Base-by-base conservation (phyloP, 2,888 invertebrate species). In the Cybosia mesomella region DNA sequence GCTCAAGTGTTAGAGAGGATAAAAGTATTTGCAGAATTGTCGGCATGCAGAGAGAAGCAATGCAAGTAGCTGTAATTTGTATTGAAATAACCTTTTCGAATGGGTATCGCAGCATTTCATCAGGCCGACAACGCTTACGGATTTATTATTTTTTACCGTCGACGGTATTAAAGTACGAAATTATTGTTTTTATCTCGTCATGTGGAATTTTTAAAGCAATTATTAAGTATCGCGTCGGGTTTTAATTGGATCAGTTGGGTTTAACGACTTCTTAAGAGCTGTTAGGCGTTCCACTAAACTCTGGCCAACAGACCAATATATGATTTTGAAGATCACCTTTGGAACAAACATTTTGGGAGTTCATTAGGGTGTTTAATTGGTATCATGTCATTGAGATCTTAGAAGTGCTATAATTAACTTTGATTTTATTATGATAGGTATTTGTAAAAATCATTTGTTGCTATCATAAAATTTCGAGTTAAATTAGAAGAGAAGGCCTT, bases 131-230 rank as follows among this genome's bases (percentile, higher is more conserved):
- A 85, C 87, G 87, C 82, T 85, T 84, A 85, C 86, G 83, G 93
- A 94, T 94, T 94, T 94, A 93, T 95, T 93, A 93, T 95, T 94
- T 94, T 93, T 94, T 93, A 89, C 92, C 83, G 82, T 83, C 87
- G 83, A 85, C 85, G 78, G 90, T 90, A 90, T 93, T 92, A 91
- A 93, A 92, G 92, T 88, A 91, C 92, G 85, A 90, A 94, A 95
- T 95, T 93, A 95, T 95, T 94, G 94, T 95, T 94, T 95, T 95
- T 95, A 92, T 93, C 92, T 91, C 89, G 87, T 87, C 91, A 85
- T 81, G 85, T 85, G 94, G 94, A 91, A 95, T 95, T 94, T 92
- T 92, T 88, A 89, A 92, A 89, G 93, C 92, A 94, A 95, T 95
- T 94, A 94, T 92, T 92, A 91, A 92, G 91, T 91, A 91, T 91